phyloP scores from a whole-genome alignment of 2,888 invertebrate genomes.

The Creontiades dilutus region DNA sequence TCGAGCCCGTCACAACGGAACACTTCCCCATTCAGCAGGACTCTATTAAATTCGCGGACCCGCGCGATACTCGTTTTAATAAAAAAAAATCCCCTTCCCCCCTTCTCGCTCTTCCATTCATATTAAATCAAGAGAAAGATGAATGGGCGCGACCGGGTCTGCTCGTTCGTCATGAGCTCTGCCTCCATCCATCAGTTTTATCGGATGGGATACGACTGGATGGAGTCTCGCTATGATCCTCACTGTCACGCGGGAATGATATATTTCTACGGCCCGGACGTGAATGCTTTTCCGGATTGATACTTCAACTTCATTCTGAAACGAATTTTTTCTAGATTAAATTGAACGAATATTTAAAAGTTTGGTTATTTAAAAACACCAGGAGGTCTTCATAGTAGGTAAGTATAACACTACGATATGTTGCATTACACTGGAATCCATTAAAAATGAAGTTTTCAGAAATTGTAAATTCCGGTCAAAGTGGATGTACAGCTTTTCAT shows the following conservation, averaged over 20 bases:
- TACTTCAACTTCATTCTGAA: not conserved
- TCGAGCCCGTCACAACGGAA: too few relatives aligned
- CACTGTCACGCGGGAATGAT: not conserved
- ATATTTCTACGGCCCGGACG: not conserved
- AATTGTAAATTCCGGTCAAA: too few relatives aligned
- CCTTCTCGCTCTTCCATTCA: not conserved
- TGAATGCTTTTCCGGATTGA: not conserved
- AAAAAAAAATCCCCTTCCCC: too few relatives aligned
- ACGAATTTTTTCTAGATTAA: not conserved
- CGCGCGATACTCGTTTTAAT: not conserved
- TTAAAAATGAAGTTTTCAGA: too few relatives aligned
- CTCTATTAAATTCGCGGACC: too few relatives aligned
- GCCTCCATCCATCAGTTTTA: slow-evolving; percentile 2
- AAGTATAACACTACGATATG: too few relatives aligned
- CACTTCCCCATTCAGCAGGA: too few relatives aligned
- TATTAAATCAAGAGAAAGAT: slow-evolving; percentile 11
- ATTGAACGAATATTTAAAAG: too few relatives aligned
- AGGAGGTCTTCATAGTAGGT: too few relatives aligned
- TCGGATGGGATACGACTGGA: slow-evolving; percentile 19
- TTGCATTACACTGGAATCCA: too few relatives aligned
- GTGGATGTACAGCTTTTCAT: too few relatives aligned
- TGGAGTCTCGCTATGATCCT: not conserved
- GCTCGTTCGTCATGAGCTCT: slow-evolving; percentile 15
- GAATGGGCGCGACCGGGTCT: not conserved
- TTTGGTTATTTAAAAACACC: too few relatives aligned